phyloP scores from a whole-genome alignment of 2,888 invertebrate species.

The Thera obeliscata region DNA sequence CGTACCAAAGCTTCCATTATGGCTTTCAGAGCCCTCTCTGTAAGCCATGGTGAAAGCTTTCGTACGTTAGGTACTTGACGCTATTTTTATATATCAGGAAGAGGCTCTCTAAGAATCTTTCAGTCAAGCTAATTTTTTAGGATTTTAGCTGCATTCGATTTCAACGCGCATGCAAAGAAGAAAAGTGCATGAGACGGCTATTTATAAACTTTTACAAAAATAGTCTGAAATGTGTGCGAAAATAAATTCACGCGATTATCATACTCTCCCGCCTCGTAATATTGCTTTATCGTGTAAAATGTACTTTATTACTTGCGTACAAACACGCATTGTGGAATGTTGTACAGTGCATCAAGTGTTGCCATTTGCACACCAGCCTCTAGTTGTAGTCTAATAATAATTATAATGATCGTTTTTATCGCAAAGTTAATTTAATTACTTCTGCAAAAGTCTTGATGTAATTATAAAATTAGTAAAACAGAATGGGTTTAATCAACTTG shows the following conservation, averaged over 20 bases:
- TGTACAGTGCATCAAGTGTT: slow-evolving; percentile 6
- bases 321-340: slow-evolving; percentile 17
- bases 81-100: no score
- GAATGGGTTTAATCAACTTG: neutral
- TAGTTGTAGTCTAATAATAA: slow-evolving; percentile 1
- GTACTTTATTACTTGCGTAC: slow-evolving; percentile 18
- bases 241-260: slow-evolving; percentile 29
- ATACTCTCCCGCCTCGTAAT: slow-evolving; percentile 22
- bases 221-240: slow-evolving; percentile 19
- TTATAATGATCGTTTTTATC: slow-evolving; percentile 17
- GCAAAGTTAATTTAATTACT: slow-evolving; percentile 22
- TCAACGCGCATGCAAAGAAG: slow-evolving; percentile 15
- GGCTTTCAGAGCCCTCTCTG: no score
- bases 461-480: neutral
- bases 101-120: no score
- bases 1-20: no score
- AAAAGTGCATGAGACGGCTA: slow-evolving; percentile 25
- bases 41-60: no score
- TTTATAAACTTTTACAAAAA: slow-evolving; percentile 25
- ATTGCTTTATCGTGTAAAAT: slow-evolving; percentile 20
- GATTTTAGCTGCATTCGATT: slow-evolving; percentile 8
- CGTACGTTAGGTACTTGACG: no score
- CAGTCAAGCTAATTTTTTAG: no score
- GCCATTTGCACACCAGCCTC: slow-evolving; percentile 4
- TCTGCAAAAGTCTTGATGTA: slow-evolving; percentile 15